Evolutionary conservation across 1,140 invertebrate species (phyloP), one percentile per base, ranked within the genome.

Genomic region (Doryteuthis pealeii): DNA sequence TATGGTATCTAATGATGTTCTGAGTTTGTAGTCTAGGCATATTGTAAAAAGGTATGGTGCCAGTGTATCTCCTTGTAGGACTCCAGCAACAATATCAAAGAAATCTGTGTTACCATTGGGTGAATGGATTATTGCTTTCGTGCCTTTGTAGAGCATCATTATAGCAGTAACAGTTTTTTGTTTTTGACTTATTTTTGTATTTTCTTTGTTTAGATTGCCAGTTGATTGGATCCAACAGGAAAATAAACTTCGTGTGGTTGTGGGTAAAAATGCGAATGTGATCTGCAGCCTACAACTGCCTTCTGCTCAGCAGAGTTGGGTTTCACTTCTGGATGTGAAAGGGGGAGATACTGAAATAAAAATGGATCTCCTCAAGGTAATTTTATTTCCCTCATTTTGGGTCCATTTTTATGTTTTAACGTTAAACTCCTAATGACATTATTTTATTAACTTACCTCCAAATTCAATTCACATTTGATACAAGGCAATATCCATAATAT

Each of bases 141-240:
- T n/a, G n/a, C n/a, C n/a, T n/a, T n/a, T n/a, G n/a, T n/a, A n/a
- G n/a, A n/a, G n/a, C n/a, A n/a, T n/a, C n/a, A n/a, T n/a, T n/a
- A n/a, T n/a, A n/a, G n/a, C n/a, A n/a, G n/a, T n/a, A n/a, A n/a
- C n/a, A n/a, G n/a, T n/a, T n/a, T 40, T 40, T 40, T 10, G 10
- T 40, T 10, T 40, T 40, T 3, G 35, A 40, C n/a, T n/a, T n/a
- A n/a, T n/a, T n/a, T 40, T 40, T 10, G 35, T 40, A 5, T 40
- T 40, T 40, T 62, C 54, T 62, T n/a, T 62, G 18, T 62, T 62
- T n/a, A 62, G 54, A 62, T 28, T 62, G 6, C 54, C 54, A 62
- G 54, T 28, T 62, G 54, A 62, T 62, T 62, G 54, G 54, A 62
- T 62, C 0, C 54, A 62, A 28, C 54, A 62, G 22, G 18, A n/a